Base-by-base conservation (phyloP, 2,888 invertebrate genomes). In the Eristalinus aeneus region DNA sequence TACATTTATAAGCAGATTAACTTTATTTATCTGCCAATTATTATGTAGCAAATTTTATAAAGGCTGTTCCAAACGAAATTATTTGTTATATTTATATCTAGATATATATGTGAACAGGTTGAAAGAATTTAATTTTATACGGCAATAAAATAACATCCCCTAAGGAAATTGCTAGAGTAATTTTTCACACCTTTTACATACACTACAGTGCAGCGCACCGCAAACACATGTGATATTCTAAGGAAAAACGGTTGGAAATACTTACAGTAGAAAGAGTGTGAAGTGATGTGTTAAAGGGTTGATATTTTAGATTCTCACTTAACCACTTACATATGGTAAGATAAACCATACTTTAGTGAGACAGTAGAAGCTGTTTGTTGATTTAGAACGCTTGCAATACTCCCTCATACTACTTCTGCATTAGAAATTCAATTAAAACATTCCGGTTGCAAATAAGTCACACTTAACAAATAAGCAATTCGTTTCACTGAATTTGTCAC, bases 371-470 rank as follows among this genome's bases (percentile, higher is more conserved):
- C 54, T 32, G 32, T 68, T 81, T 31, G 39, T 46, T 65, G 31
- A 64, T 71, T 80, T 72, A 53, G 71, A 65, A 75, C 80, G 79
- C 84, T 79, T 78, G 72, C 36, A 74, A 74, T 34, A 60, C n/a
- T 69, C 31, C 27, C 69, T 73, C n/a, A 23, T 12, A 60, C 31
- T 58, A 60, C n/a, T n/a, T n/a, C 58, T 75, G 78, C 75, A 83
- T 87, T 83, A 83, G 87, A 79, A 87, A 87, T 87, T 87, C 87
- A 87, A 87, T 87, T 87, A 87, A 87, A 87, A 78, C 87, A 87
- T 87, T 87, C 87, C 87, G 58, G 78, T 83, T 87, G 74, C 80
- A 72, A 87, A 87, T 87, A 87, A 82, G 87, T 87, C 87, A 87
- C 87, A 87, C 72, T 39, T 58, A 78, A 83, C 87, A 83, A 82